Percentiles rank a stretch among this genome's conserved stretches.
Conservation (phyloP, 2,113 vertebrate species). For the pig (Sus scrofa) region DNA sequence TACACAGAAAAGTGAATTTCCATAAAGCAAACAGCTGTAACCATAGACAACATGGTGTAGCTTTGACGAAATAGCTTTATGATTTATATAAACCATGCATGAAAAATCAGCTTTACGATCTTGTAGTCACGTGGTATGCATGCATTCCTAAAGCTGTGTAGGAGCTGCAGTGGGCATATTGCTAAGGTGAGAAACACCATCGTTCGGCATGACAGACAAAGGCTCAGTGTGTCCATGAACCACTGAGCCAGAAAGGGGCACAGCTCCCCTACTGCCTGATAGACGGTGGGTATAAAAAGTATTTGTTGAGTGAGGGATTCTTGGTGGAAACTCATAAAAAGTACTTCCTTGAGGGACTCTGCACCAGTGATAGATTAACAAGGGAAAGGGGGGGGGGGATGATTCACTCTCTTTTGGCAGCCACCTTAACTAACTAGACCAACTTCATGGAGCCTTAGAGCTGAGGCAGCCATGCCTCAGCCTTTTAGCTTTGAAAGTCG, state of each 20-base stretch:
- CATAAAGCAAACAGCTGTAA: background rate
- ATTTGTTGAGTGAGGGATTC: background rate
- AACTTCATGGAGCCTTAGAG: background rate
- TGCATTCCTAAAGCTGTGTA: background rate
- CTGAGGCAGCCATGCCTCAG: background rate
- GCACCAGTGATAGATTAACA: background rate
- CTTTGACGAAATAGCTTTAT: constrained; percentile 46
- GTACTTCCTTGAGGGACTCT: background rate
- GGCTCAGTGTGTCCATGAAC: background rate
- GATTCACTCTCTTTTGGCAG: background rate
- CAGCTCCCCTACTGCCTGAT: background rate
- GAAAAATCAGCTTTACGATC: background rate
- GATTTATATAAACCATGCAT: background rate
- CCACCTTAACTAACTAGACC: constrained; percentile 1
- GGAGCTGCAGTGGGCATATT: background rate
- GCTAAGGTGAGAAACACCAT: background rate
- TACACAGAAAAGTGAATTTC: background rate
- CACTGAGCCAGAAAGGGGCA: background rate
- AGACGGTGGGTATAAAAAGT: background rate
- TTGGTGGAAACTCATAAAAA: background rate
- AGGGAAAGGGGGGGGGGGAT: background rate
- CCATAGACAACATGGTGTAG: background rate
- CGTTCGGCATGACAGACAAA: background rate
- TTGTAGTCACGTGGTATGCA: background rate
- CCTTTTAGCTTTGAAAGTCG: background rate